These are phyloP conservation scores for Poecile atricapillus DNA, from an alignment of 2,113 vertebrate species.

Conservation along the genomic window DNA sequence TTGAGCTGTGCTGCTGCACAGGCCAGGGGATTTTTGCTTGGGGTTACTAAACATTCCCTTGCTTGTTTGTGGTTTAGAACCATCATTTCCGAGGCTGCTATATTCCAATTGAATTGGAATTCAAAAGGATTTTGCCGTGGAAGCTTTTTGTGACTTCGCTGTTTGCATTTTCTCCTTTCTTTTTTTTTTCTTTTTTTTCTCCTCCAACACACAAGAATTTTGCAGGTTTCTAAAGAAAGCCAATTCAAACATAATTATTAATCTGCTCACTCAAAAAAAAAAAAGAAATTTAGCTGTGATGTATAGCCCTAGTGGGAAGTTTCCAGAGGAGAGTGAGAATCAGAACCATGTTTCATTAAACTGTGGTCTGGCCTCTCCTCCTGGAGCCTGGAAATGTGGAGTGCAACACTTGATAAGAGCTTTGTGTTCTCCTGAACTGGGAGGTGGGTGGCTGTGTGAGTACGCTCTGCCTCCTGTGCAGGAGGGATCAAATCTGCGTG, in stretches of 20 bases:
- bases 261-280: not conserved
- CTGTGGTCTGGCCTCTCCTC: not conserved
- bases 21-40: slow-evolving; percentile 63
- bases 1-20: slow-evolving; percentile 12
- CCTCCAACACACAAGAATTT: not conserved
- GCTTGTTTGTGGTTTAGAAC: slow-evolving; percentile 45
- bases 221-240: not conserved
- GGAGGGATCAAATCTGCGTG: not conserved
- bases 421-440: not conserved
- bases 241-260: not conserved
- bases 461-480: not conserved
- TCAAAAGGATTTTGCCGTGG: not conserved
- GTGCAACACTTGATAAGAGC: not conserved
- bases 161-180: not conserved
- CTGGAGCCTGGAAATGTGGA: not conserved
- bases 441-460: slow-evolving; percentile 10
- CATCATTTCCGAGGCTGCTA: slow-evolving; percentile 34
- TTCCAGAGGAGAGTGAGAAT: not conserved
- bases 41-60: slow-evolving; percentile 29
- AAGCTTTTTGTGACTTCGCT: not conserved
- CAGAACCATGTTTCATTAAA: not conserved
- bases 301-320: not conserved
- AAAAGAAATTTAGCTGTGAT: not conserved
- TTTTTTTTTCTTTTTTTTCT: not conserved
- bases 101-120: slow-evolving; percentile 10